Evolutionary conservation across 2,113 vertebrate genomes (phyloP), one percentile per base, ranked within the genome.

Genomic region (Archocentrus centrarchus): DNA sequence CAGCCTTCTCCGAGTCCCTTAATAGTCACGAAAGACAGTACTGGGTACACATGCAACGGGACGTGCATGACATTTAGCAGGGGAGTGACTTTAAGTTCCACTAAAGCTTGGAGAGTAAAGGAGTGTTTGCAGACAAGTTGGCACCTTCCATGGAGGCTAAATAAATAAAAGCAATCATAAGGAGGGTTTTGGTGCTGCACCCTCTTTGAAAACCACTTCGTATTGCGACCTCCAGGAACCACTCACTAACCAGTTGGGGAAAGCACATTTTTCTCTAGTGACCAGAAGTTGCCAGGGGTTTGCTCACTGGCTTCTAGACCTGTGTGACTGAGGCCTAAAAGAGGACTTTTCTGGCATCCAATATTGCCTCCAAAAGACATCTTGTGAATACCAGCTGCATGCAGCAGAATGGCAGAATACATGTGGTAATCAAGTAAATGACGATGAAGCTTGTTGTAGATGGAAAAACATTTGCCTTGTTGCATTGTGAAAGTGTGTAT

Each of bases 111-210:
- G 24, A 24, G 24, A 24, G 24, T 24, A 24, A 24, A 24, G 24
- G 24, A 24, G 24, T 24, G 24, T 24, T 24, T 24, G 32, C 22
- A 47, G 5, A 2, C 22, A 68, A 68, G 8, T 18, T 47, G 22
- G 39, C 8, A 39, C 32, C 64, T 27, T 47, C 1, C 14, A 27
- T 27, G 39, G 8, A 47, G 27, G 47, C 8, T 27, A 47, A 32
- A 6, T 32, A 27, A 39, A 27, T 0, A 27, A 5, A 47, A 18
- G 22, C 22, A 4, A 0, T 68, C 64, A 0, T 22, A 68, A 27
- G 39, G 8, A 68, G 3, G 22, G 63, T 68, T 68, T 68, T 68
- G 63, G 22, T 47, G 63, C 63, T 17, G 44, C 5, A 0, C 39
- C 8, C 63, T 6, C 17, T 44, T 47, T 68, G 44, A 6, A 32